phyloP scores from a whole-genome alignment of 2,113 vertebrate species.

The Apodemus sylvaticus region DNA sequence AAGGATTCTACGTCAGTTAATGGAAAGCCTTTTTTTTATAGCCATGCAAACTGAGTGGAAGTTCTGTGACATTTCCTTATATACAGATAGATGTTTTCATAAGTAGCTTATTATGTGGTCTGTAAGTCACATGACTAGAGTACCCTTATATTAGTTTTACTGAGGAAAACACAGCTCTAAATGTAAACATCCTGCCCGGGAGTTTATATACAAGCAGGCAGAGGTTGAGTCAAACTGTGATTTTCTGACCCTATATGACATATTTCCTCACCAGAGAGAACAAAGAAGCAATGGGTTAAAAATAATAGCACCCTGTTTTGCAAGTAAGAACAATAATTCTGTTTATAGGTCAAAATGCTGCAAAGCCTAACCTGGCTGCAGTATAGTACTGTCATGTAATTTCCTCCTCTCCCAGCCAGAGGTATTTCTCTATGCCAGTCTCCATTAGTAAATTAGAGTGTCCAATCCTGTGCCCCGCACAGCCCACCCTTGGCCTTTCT shows the following conservation, averaged over 20 bases:
- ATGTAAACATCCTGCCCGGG: neutral
- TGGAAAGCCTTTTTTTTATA: neutral
- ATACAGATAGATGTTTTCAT: neutral
- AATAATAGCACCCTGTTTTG: neutral
- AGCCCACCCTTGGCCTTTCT: constrained; percentile 4
- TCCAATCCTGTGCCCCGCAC: neutral
- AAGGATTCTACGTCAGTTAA: neutral
- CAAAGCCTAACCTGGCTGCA: neutral
- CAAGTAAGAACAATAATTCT: neutral
- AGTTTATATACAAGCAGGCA: neutral
- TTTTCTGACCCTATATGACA: neutral
- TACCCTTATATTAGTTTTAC: neutral
- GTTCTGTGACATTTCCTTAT: neutral
- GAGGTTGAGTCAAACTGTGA: neutral
- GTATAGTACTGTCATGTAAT: neutral
- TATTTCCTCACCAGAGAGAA: neutral
- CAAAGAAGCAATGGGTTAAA: neutral
- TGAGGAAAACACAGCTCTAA: neutral
- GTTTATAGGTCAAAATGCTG: neutral
- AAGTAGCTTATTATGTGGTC: neutral
- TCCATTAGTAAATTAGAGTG: neutral
- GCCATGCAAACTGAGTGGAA: neutral
- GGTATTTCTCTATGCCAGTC: neutral
- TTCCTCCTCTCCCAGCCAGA: neutral
- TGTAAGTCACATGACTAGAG: neutral